Base-by-base conservation (phyloP, 1,140 invertebrate species). In the Sweltsa coloradensis region DNA sequence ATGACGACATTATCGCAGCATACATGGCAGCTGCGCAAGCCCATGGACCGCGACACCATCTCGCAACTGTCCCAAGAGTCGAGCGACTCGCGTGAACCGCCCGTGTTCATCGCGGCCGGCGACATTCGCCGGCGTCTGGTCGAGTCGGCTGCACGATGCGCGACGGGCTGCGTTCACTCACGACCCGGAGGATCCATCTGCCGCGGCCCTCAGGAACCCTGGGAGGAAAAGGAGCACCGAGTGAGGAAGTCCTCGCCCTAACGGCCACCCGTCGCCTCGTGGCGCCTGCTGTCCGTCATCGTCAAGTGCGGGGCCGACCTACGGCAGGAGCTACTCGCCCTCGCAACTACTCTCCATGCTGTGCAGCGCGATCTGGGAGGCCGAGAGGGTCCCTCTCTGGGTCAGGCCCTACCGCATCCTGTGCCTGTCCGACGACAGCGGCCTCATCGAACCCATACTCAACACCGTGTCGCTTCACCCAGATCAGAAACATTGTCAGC, bases 281-380 rank as follows among this genome's bases (percentile, higher is more conserved):
- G 96, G 96, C 77, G 78, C 49, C 68, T 99, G 4, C 71, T 96
- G 18, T 88, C 94, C 1, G 91, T 90, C 19, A 99, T 99, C 55
- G 90, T 99, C 0, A 99, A 99, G 65, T 97, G 93, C 60, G 95
- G 95, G 3, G 96, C 99, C 67, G 96, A 99, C 70, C 69, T 99
- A 37, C 68, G 95, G 13, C 96, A 99, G 63, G 96, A 99, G 67
- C 70, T 98, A 34, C 76, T 99, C 57, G 96, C 94, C n/a, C 0
- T 95, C 92, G 51, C 96, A 99, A 61, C 69, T 99, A 34, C 69
- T 99, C 24, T 78, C 82, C 43, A 83, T 90, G 63, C 76, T 99
- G n/a, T n/a, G 34, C 84, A 94, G 68, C 82, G 83, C 51, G n/a
- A 92, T 97, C 39, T 99, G 96, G 96, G 71, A 79, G 57, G 74